Percentiles rank a stretch among this genome's conserved stretches.
Conservation (phyloP, 2,888 invertebrate species). For the Aporophyla lueneburgensis region DNA sequence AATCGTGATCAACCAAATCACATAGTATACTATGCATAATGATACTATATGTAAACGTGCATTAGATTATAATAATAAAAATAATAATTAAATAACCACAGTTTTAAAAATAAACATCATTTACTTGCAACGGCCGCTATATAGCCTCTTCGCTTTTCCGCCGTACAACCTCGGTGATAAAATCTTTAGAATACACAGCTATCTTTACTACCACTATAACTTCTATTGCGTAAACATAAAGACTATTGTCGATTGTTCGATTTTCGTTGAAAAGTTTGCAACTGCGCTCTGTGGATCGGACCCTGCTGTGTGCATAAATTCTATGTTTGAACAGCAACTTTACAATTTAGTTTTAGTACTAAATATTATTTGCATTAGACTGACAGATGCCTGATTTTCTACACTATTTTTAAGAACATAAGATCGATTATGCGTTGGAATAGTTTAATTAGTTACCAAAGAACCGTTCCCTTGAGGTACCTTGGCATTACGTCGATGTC, state of each 20-base stretch:
- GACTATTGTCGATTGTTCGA: slow-evolving; percentile 56
- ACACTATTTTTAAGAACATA: slow-evolving; percentile 26
- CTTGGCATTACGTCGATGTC: slow-evolving; percentile 44
- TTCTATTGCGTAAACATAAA: slow-evolving; percentile 56
- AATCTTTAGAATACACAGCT: slow-evolving; percentile 65
- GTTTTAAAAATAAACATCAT: slow-evolving; percentile 63
- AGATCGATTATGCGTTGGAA: slow-evolving; percentile 31
- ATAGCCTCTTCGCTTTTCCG: slow-evolving; percentile 74
- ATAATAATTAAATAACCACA: slow-evolving; percentile 40
- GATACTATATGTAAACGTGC: slow-evolving; percentile 7
- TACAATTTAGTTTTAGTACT: slow-evolving; percentile 50
- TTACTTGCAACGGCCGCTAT: slow-evolving; percentile 65
- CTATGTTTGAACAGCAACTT: slow-evolving; percentile 69
- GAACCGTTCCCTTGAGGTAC: slow-evolving; percentile 52
- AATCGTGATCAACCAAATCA: slow-evolving; percentile 39
- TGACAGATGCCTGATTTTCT: slow-evolving; percentile 20
- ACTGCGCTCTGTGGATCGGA: slow-evolving; percentile 62
- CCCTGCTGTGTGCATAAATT: slow-evolving; percentile 67
- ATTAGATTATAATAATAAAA: slow-evolving; percentile 19
- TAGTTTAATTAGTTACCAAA: slow-evolving; percentile 30
- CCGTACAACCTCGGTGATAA: slow-evolving; percentile 76
- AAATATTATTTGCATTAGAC: slow-evolving; percentile 40
- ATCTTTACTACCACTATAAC: slow-evolving; percentile 32
- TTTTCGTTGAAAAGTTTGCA: slow-evolving; percentile 50
- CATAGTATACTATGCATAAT: slow-evolving; percentile 1